phyloP scores from a whole-genome alignment of 2,888 invertebrate species.

The Himalopsyche kuldschensis region DNA sequence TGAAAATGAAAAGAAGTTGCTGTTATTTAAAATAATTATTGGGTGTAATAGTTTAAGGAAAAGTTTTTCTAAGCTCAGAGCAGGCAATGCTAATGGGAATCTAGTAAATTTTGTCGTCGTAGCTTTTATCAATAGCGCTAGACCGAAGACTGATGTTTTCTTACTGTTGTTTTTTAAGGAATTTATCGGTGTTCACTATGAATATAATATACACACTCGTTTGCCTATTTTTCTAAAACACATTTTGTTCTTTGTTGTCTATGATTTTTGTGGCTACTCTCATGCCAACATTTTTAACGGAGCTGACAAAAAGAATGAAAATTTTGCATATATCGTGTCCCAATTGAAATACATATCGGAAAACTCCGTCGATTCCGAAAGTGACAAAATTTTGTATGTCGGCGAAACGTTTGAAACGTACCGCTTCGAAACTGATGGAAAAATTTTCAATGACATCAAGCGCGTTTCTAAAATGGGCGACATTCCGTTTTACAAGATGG shows the following conservation, averaged over 20 bases:
- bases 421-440: neutral
- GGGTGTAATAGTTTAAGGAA: neutral
- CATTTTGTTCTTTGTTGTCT: conserved; percentile 19
- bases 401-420: too few relatives aligned
- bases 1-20: neutral
- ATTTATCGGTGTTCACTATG: conserved; percentile 26
- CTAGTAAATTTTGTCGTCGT: conserved; percentile 32
- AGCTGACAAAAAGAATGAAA: neutral
- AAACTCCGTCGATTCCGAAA: too few relatives aligned
- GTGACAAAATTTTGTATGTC: too few relatives aligned
- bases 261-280: neutral
- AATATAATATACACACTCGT: conserved; percentile 17
- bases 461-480: neutral
- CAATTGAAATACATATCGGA: neutral
- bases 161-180: conserved; percentile 32
- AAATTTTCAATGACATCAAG: neutral
- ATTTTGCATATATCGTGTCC: neutral
- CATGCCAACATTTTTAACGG: neutral
- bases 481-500: conserved; percentile 3
- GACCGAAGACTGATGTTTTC: conserved; percentile 39
- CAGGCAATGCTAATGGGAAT: neutral
- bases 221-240: conserved; percentile 36
- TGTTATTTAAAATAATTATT: neutral
- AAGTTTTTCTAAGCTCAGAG: neutral
- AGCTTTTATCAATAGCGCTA: conserved; percentile 36